Evolutionary conservation across 1,140 invertebrate genomes (phyloP).

Genomic region (Chrysomallon squamiferum): DNA sequence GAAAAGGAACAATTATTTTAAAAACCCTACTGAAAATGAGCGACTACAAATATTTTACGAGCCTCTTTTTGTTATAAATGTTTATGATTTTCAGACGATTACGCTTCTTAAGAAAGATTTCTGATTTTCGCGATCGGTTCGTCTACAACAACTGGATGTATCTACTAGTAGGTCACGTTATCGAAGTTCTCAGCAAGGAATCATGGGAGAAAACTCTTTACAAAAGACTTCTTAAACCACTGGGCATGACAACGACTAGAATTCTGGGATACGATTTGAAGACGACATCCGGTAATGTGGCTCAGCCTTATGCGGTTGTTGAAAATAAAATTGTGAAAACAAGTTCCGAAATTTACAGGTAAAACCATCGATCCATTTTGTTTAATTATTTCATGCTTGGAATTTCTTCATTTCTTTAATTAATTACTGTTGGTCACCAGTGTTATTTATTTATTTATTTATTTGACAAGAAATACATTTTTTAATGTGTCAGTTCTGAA

Average conservation of each 20-base stretch:
- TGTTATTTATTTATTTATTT: no score
- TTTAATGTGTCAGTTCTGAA: no score
- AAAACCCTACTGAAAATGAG: no score
- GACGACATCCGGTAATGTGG: constrained; percentile 5
- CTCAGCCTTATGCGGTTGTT: constrained; percentile 12
- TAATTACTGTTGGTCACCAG: no score
- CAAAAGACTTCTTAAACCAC: constrained; percentile 10
- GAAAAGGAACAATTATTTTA: not conserved
- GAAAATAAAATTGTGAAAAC: constrained; percentile 1
- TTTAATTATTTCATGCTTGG: no score
- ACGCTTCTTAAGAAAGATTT: not conserved
- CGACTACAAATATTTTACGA: no score
- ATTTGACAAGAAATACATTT: no score
- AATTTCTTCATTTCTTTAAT: no score
- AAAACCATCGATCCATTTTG: not conserved
- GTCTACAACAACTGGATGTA: constrained; percentile 31
- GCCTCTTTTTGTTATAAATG: not conserved
- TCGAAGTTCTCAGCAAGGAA: constrained; percentile 13
- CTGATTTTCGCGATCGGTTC: constrained; percentile 12
- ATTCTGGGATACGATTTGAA: constrained; percentile 4
- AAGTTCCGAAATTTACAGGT: constrained; percentile 11
- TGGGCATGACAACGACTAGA: constrained; percentile 11
- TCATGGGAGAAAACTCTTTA: constrained; percentile 19
- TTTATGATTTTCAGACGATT: constrained; percentile 4
- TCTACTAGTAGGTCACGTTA: constrained; percentile 5